Conservation (phyloP, 2,888 invertebrate genomes). For the Spilarctia lutea region DNA sequence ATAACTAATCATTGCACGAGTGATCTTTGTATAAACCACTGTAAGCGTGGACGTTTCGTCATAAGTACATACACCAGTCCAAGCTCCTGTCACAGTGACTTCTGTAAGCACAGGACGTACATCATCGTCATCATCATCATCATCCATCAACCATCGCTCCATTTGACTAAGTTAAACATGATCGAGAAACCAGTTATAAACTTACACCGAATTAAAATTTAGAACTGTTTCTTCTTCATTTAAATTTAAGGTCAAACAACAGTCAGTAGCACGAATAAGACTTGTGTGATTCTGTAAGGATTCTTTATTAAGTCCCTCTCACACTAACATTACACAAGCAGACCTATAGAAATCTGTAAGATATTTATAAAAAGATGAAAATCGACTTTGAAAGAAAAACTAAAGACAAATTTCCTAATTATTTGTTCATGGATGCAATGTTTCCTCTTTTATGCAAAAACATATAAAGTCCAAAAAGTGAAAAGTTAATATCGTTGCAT, state of each 20-base stretch:
- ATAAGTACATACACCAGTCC: background rate
- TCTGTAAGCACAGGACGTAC: background rate
- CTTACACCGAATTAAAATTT: background rate
- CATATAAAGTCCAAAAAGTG: background rate
- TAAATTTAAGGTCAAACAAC: background rate
- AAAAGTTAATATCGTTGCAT: constrained; percentile 8
- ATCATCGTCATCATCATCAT: too few species aligned
- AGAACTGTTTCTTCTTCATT: background rate
- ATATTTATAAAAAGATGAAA: background rate
- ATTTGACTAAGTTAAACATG: background rate
- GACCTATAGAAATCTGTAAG: background rate
- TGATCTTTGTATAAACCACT: background rate
- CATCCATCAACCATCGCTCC: background rate
- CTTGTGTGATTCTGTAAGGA: background rate
- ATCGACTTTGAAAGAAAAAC: background rate
- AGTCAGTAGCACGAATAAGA: background rate
- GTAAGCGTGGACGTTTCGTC: background rate
- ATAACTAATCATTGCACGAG: background rate
- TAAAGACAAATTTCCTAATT: background rate
- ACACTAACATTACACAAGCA: background rate
- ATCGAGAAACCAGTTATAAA: background rate
- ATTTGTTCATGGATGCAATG: background rate
- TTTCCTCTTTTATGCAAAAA: background rate
- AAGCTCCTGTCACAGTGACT: background rate
- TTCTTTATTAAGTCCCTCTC: background rate